Conservation (phyloP, 2,113 vertebrate genomes). For the Xiphophorus couchianus region DNA sequence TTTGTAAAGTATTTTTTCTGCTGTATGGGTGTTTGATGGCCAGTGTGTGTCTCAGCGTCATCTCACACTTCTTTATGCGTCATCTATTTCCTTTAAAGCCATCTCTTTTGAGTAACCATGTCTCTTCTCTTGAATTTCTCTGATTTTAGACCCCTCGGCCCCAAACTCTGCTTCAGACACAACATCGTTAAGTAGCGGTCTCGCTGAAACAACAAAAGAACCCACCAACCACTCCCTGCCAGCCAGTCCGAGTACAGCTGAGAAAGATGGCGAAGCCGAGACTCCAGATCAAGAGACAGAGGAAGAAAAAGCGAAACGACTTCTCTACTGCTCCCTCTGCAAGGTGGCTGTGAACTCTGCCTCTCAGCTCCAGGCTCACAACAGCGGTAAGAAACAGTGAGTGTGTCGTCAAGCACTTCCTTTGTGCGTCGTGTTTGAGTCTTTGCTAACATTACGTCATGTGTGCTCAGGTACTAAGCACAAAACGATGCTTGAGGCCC, state of each 20-base stretch:
- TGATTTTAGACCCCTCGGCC: constrained; percentile 28
- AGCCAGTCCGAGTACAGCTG: constrained; percentile 20
- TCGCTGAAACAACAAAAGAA: constrained; percentile 28
- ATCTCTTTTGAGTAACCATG: not conserved
- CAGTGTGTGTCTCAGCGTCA: too few species aligned
- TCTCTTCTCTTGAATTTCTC: not conserved
- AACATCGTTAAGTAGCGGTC: not conserved
- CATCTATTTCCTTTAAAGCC: not conserved
- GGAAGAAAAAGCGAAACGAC: constrained; percentile 91
- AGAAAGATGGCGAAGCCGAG: constrained; percentile 39
- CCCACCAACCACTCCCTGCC: constrained; percentile 32
- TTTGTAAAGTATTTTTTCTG: not conserved
- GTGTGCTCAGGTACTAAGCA: constrained; percentile 90
- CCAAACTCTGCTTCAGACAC: constrained; percentile 26
- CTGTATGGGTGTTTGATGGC: not conserved
- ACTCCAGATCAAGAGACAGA: constrained; percentile 88
- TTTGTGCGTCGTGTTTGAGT: not conserved
- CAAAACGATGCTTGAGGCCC: constrained; percentile 98
- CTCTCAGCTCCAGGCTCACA: constrained; percentile 97
- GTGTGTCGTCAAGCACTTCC: not conserved
- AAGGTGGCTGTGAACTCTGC: constrained; percentile 98
- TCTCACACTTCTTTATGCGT: not conserved
- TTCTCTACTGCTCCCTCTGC: constrained; percentile 98
- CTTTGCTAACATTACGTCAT: not conserved
- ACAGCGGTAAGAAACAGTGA: constrained; percentile 86